Conservation (phyloP, 2,113 vertebrate genomes). For the Ranitomeya variabilis region DNA sequence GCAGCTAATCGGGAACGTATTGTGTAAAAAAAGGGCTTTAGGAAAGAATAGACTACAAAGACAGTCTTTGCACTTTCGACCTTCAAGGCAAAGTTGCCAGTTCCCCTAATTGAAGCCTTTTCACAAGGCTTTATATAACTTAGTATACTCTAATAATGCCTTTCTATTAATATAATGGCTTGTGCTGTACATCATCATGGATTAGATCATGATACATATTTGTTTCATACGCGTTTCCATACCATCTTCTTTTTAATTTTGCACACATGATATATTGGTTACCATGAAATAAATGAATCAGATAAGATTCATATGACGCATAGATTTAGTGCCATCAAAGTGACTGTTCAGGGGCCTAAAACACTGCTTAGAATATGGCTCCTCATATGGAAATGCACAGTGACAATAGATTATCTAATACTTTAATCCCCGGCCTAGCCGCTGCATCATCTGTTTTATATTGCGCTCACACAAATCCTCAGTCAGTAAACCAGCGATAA, state of each 20-base stretch:
- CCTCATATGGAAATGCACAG: neutral
- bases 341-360: neutral
- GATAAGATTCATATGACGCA: neutral
- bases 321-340: neutral
- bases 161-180: neutral
- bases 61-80: neutral
- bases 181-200: neutral
- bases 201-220: neutral
- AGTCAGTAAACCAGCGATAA: slow-evolving; percentile 20
- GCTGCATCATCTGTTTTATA: neutral
- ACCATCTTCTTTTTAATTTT: neutral
- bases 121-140: neutral
- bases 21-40: neutral
- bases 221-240: neutral
- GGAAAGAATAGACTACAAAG: neutral
- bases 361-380: neutral
- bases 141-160: neutral
- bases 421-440: neutral
- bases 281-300: neutral
- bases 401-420: neutral
- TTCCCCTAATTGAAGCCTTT: neutral
- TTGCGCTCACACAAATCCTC: neutral
- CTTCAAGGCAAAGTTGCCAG: neutral
- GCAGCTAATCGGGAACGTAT: neutral
- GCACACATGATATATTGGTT: neutral